Conservation (phyloP, 1,140 invertebrate species). For the Cataglyphis hispanica region DNA sequence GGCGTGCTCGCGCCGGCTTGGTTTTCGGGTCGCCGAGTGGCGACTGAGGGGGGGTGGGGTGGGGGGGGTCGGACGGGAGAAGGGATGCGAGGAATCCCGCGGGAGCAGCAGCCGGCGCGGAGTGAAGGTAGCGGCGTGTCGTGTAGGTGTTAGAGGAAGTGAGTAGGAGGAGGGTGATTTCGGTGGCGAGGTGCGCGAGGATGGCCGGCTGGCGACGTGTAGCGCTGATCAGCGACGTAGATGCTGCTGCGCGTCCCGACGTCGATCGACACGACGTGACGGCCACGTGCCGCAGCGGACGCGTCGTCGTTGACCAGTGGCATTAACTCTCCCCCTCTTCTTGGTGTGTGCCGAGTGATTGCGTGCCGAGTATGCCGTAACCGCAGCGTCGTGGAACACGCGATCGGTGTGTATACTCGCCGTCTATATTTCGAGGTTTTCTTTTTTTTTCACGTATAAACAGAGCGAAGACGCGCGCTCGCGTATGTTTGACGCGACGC, state of each 20-base stretch:
- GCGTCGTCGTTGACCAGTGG: constrained; percentile 51
- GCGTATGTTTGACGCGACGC: background rate
- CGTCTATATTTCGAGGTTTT: background rate
- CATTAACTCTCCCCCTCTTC: constrained; percentile 58
- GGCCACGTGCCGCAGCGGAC: constrained; percentile 77
- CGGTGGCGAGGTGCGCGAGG: constrained; percentile 5
- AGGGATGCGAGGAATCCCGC: constrained; percentile 53
- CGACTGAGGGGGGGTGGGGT: constrained; percentile 72
- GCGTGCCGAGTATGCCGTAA: constrained; percentile 55
- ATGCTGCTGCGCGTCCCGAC: constrained; percentile 73
- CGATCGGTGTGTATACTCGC: constrained; percentile 39
- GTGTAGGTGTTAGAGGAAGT: constrained; percentile 12
- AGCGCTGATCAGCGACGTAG: constrained; percentile 68
- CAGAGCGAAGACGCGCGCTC: background rate
- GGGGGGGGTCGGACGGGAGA: constrained; percentile 21
- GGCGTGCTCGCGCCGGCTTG: constrained; percentile 65
- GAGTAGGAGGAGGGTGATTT: constrained; percentile 13
- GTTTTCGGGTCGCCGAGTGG: constrained; percentile 75
- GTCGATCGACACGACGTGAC: constrained; percentile 75
- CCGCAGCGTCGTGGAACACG: constrained; percentile 33
- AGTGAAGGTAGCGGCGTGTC: constrained; percentile 35
- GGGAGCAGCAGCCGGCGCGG: constrained; percentile 57
- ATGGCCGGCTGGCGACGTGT: constrained; percentile 69
- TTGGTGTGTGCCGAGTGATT: constrained; percentile 14
- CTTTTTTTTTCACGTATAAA: constrained; percentile 22